These are phyloP conservation scores for Frieseomelitta varia DNA, from an alignment of 1,140 invertebrate genomes.

Conservation along the genomic window DNA sequence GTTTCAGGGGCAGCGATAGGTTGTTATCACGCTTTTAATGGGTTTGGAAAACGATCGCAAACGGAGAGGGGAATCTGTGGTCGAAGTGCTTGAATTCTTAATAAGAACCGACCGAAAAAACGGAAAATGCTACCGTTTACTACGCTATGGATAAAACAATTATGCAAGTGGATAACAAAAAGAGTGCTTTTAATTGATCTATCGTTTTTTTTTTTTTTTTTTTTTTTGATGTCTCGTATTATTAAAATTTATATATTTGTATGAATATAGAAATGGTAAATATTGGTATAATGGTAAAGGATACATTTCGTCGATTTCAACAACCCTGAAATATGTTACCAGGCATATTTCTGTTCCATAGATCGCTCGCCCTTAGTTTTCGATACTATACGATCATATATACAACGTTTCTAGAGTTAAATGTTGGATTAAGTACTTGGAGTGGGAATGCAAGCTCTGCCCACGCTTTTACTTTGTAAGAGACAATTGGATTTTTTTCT, in stretches of 20 bases:
- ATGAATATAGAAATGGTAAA: neutral
- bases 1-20: constrained; percentile 36
- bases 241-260: neutral
- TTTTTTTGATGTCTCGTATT: neutral
- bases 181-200: neutral
- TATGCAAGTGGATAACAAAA: constrained; percentile 21
- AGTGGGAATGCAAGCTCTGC: too few species aligned
- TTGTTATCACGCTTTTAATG: constrained; percentile 55
- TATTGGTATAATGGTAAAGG: too few species aligned
- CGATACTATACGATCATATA: too few species aligned
- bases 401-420: too few species aligned
- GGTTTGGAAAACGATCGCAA: constrained; percentile 52
- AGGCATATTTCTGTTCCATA: too few species aligned
- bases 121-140: constrained; percentile 16
- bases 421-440: too few species aligned
- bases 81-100: constrained; percentile 67
- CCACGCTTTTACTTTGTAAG: too few species aligned
- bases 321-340: too few species aligned
- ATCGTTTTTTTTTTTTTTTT: too few species aligned
- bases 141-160: constrained; percentile 46
- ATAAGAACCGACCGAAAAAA: constrained; percentile 46
- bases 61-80: constrained; percentile 51
- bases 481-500: too few species aligned
- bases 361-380: too few species aligned
- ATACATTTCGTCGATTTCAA: too few species aligned